Evolutionary conservation across 2,888 invertebrate species (phyloP), one percentile per base, ranked within the genome.

Genomic region (Sycophila texana): DNA sequence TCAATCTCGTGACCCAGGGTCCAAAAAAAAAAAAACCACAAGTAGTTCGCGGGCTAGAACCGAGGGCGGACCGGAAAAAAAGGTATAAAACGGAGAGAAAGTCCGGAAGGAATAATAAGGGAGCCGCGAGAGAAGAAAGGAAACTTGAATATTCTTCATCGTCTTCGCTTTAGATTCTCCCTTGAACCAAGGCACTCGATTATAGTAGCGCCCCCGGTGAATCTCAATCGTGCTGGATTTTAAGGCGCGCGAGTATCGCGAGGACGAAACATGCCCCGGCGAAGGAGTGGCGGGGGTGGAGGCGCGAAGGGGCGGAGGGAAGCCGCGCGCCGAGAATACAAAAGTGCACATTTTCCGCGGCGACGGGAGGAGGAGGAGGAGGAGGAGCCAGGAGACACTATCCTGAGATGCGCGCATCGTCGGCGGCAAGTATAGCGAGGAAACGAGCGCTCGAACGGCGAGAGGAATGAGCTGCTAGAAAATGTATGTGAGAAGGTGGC

Each of bases 211-310:
- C 84, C 81, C 26, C 82, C 81, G 81, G 82, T 83, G 85, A 87
- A 86, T 86, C 83, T 82, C 84, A 85, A 87, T 85, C 81, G 83
- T 77, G 68, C 39, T 22, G 74, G 81, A 81, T 81, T 81, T 81
- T 71, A 81, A 81, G 71, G 73, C 77, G 76, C 68, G 63, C n/a
- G n/a, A 39, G 39, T 39, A 39, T 39, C 16, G 61, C 13, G 57
- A 16, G 14, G 51, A 63, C 39, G 39, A 39, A 39, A 39, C 39
- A 39, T 39, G 39, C 10, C 39, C 39, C 30, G 30, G 30, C 26
- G 63, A 55, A 55, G 47, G 12, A 58, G 58, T 49, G 39, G 49
- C 18, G 71, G 30, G 60, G 12, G 18, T 22, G 51, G 49, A 4
- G 13, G 53, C 39, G 72, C 77, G 84, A 81, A 83, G 83, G 85